Percentiles rank a stretch among this genome's conserved stretches.
Conservation (phyloP, 1,140 invertebrate genomes). For the Apis cerana region DNA sequence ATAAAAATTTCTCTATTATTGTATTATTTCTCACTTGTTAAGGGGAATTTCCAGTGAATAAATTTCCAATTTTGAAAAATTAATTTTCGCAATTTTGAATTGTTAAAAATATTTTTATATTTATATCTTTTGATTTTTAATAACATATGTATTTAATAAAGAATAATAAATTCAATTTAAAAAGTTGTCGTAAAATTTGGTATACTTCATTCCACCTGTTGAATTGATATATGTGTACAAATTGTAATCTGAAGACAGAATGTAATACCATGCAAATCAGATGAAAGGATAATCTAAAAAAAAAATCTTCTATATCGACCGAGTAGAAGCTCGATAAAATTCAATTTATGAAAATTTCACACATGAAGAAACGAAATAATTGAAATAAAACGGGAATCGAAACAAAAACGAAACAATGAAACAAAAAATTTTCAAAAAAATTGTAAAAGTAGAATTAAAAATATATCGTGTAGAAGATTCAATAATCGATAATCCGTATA, state of each 20-base stretch:
- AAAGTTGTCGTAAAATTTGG: neutral
- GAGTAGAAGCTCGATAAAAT: too few species aligned
- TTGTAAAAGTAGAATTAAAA: too few species aligned
- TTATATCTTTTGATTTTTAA: neutral
- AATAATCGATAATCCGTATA: too few species aligned
- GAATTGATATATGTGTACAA: slow-evolving; percentile 40
- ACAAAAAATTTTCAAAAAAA: too few species aligned
- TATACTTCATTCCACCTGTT: slow-evolving; percentile 69
- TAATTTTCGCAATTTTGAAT: neutral
- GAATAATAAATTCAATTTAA: neutral
- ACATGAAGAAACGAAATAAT: too few species aligned
- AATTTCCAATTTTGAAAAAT: neutral
- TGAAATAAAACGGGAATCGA: too few species aligned
- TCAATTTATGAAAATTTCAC: too few species aligned
- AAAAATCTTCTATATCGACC: too few species aligned
- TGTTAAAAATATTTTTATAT: neutral
- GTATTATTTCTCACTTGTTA: neutral
- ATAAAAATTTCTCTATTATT: neutral
- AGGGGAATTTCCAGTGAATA: too few species aligned
- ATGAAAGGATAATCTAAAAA: neutral
- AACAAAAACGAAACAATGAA: too few species aligned
- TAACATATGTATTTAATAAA: neutral
- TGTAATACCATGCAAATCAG: too few species aligned
- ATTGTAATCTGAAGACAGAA: neutral
- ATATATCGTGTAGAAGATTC: too few species aligned